phyloP scores from a whole-genome alignment of 1,140 invertebrate species.

The Semibalanus balanoides region DNA sequence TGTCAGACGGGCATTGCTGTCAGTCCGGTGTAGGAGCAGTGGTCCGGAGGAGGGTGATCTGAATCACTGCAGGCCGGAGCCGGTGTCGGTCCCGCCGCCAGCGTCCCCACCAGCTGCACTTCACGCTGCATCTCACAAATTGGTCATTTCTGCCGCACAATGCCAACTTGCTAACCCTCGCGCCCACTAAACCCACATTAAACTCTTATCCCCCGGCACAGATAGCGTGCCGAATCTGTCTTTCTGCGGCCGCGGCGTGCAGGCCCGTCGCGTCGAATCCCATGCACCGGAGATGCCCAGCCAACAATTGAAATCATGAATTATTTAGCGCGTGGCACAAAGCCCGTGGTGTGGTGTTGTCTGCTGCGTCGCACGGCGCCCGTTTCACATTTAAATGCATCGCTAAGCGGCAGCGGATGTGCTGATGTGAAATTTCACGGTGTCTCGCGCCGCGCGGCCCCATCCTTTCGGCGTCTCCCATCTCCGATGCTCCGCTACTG shows the following conservation, averaged over 20 bases:
- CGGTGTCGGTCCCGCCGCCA: too few relatives aligned
- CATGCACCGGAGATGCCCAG: not conserved
- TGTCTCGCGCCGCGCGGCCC: not conserved
- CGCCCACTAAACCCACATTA: conserved; percentile 1
- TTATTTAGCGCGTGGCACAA: not conserved
- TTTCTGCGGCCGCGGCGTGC: not conserved
- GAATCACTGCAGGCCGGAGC: too few relatives aligned
- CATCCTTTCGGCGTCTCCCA: too few relatives aligned
- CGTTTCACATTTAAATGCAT: not conserved
- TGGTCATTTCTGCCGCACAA: not conserved
- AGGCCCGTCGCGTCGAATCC: not conserved
- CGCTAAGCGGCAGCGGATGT: not conserved
- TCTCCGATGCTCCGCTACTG: too few relatives aligned
- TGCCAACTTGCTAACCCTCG: not conserved
- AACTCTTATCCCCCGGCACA: not conserved
- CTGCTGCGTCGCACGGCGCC: not conserved
- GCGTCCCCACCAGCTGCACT: not conserved
- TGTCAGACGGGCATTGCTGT: not conserved
- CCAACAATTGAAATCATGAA: not conserved
- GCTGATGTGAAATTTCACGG: not conserved
- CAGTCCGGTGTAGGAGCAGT: too few relatives aligned
- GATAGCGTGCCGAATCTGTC: not conserved
- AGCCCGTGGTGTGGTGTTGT: not conserved
- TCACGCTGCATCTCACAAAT: not conserved
- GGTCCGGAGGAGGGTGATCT: too few relatives aligned